phyloP scores from a whole-genome alignment of 1,140 invertebrate species.

The Helicoverpa armigera region DNA sequence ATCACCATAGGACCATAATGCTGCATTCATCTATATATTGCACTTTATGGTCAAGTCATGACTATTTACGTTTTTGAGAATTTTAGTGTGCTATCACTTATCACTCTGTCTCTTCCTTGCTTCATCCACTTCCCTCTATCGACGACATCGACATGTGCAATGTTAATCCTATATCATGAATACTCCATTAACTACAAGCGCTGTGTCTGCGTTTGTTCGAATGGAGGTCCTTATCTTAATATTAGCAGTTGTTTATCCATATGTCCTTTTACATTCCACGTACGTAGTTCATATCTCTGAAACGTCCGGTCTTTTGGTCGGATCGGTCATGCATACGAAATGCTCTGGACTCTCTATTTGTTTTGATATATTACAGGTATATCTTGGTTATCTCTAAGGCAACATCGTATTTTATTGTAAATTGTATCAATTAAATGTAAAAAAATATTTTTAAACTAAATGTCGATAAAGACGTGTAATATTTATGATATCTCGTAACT shows the following conservation, averaged over 20 bases:
- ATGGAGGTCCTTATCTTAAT: conserved; percentile 66
- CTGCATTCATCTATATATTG: too few species aligned
- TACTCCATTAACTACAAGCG: not conserved
- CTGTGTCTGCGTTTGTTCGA: conserved; percentile 44
- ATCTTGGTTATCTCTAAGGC: conserved; percentile 15
- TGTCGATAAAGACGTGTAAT: too few species aligned
- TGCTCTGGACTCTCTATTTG: conserved; percentile 10
- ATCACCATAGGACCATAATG: too few species aligned
- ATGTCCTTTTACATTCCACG: conserved; percentile 62
- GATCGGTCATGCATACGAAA: conserved; percentile 59
- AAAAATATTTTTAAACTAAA: not conserved
- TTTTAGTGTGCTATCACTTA: too few species aligned
- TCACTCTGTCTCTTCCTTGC: too few species aligned
- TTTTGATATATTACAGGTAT: conserved; percentile 41
- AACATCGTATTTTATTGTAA: conserved; percentile 7
- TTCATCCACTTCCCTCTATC: too few species aligned
- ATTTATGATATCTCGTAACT: too few species aligned
- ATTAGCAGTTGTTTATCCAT: conserved; percentile 68
- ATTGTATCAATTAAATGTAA: not conserved
- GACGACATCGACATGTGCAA: too few species aligned
- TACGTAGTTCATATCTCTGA: conserved; percentile 59
- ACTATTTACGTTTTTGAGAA: too few species aligned
- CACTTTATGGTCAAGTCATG: too few species aligned
- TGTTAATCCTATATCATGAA: not conserved
- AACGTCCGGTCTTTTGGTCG: conserved; percentile 53